phyloP scores from a whole-genome alignment of 2,888 invertebrate genomes.

The Auanema sp. region DNA sequence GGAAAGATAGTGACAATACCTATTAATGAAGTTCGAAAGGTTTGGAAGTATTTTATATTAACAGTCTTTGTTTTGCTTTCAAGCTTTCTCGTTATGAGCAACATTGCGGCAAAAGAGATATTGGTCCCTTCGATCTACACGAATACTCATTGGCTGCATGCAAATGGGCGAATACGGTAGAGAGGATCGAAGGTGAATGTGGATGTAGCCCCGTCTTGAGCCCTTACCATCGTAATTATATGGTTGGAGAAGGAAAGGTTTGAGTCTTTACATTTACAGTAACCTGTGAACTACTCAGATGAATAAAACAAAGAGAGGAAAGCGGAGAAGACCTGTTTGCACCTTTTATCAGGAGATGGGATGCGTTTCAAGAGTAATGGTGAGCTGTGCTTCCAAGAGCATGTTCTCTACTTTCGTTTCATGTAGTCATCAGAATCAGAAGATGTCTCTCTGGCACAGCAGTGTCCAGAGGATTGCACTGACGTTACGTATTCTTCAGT shows the following conservation, averaged over 20 bases:
- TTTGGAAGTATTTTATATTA: slow-evolving; percentile 5
- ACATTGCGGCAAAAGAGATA: slow-evolving; percentile 41
- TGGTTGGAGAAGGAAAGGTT: slow-evolving; percentile 6
- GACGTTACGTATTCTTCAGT: slow-evolving; percentile 54
- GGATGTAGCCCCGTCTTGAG: slow-evolving; percentile 34
- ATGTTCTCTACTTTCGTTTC: too few relatives aligned
- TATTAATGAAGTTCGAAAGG: slow-evolving; percentile 53
- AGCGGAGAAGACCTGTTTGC: slow-evolving; percentile 35
- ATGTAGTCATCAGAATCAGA: neutral
- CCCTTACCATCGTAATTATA: slow-evolving; percentile 18
- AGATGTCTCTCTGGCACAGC: slow-evolving; percentile 1
- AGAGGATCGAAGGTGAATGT: slow-evolving; percentile 33
- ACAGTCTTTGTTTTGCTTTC: slow-evolving; percentile 1
- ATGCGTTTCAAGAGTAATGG: slow-evolving; percentile 49
- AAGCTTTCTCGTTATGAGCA: slow-evolving; percentile 42
- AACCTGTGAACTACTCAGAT: neutral
- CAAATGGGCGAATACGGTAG: slow-evolving; percentile 45
- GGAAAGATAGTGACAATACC: slow-evolving; percentile 58
- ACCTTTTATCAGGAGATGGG: slow-evolving; percentile 45
- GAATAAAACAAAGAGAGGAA: slow-evolving; percentile 21
- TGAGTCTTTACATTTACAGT: neutral
- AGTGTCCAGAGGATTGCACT: slow-evolving; percentile 46
- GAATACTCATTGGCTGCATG: slow-evolving; percentile 54
- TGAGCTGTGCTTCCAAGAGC: slow-evolving; percentile 6
- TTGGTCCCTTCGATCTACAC: slow-evolving; percentile 37